Evolutionary conservation across 2,797 vertebrate genomes (phyloP).

Genomic region (Scolopax rusticola): DNA sequence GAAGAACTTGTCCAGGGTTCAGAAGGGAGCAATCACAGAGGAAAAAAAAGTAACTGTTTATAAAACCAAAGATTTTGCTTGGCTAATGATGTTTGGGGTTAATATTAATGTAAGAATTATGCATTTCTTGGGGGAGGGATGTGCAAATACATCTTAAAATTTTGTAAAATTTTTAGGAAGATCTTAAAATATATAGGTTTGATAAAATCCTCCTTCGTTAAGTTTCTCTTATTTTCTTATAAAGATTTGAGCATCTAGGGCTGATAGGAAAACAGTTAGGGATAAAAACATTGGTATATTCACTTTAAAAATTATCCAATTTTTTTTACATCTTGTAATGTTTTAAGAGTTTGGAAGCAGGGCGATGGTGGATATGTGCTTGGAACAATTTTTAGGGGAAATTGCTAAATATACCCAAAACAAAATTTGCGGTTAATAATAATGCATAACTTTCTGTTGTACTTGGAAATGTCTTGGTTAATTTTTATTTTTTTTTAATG

Average conservation of each 20-base stretch:
- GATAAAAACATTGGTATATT: background rate
- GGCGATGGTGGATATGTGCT: background rate
- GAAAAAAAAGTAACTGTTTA: background rate
- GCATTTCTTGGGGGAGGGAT: background rate
- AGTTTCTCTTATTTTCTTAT: background rate
- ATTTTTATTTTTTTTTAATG: background rate
- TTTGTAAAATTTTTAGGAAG: background rate
- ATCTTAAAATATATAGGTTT: background rate
- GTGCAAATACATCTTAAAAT: background rate
- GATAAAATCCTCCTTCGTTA: background rate
- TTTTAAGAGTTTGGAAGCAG: background rate
- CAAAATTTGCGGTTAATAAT: background rate
- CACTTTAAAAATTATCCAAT: background rate
- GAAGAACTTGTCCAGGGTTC: background rate
- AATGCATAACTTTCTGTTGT: background rate
- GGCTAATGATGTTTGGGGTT: background rate
- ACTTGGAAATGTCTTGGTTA: background rate
- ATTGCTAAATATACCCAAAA: background rate
- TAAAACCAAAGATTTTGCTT: background rate
- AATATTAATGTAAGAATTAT: background rate
- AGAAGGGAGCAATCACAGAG: background rate
- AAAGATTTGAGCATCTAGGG: background rate
- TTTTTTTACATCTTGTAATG: background rate
- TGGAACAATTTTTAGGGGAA: background rate
- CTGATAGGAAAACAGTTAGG: background rate